Percentiles rank a stretch among this genome's conserved stretches.
These are phyloP conservation scores for Motacilla alba DNA, from an alignment of 2,113 vertebrate species.

Conservation along the genomic window DNA sequence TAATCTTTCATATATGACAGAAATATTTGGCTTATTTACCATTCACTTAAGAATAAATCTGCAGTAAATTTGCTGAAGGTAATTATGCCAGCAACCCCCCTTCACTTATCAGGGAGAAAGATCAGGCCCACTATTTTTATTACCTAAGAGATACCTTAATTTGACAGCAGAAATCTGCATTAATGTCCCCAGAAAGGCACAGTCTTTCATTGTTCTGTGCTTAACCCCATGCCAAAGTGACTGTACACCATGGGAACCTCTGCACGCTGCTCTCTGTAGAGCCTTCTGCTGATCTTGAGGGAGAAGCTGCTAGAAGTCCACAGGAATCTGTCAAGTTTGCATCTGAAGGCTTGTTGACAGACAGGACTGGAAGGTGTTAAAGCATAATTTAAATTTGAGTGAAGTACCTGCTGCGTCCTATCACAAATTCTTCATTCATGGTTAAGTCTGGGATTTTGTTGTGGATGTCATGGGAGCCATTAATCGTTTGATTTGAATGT, in stretches of 20 bases:
- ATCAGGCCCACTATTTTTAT: neutral
- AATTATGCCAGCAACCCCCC: neutral
- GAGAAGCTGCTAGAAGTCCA: neutral
- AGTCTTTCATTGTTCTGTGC: neutral
- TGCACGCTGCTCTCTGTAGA: accelerated
- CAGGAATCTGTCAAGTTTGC: neutral
- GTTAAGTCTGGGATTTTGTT: neutral
- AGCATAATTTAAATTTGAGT: neutral
- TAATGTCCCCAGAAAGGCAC: neutral
- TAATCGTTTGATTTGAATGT: neutral
- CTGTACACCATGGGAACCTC: neutral
- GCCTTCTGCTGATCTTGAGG: neutral
- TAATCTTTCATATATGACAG: neutral
- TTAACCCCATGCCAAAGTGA: neutral
- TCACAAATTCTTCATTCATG: neutral
- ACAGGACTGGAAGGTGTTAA: neutral
- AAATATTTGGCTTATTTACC: neutral
- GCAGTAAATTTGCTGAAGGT: neutral
- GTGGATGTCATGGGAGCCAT: neutral
- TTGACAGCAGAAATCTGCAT: neutral
- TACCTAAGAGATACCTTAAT: neutral
- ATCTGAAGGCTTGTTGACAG: neutral
- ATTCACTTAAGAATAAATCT: neutral
- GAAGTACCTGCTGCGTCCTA: neutral
- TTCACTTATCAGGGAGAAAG: neutral